Evolutionary conservation across 1,140 invertebrate genomes (phyloP).

Genomic region (Dufourea novaeangliae): DNA sequence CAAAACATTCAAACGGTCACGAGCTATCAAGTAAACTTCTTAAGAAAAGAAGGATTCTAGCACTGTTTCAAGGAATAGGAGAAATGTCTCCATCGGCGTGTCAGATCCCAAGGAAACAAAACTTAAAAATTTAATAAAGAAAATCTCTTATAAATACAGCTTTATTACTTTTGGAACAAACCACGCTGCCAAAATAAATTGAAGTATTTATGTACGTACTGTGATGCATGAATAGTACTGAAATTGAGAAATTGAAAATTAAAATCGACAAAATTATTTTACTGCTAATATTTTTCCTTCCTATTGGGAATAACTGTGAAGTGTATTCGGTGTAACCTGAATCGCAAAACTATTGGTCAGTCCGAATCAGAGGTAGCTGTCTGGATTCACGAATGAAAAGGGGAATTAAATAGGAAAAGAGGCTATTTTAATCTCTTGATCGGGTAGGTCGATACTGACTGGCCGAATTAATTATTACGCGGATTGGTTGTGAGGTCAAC

Average conservation of each 20-base stretch:
- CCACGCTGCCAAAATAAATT: too few species aligned
- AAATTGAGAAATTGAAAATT: too few species aligned
- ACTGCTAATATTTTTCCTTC: not conserved
- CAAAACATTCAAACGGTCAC: not conserved
- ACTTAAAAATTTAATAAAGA: too few species aligned
- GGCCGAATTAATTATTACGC: not conserved
- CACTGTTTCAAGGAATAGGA: not conserved
- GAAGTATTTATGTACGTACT: too few species aligned
- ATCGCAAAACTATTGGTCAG: not conserved
- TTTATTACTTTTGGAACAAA: too few species aligned
- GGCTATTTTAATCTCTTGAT: slow-evolving; percentile 5
- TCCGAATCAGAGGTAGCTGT: not conserved
- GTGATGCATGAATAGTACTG: too few species aligned
- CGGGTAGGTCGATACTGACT: not conserved
- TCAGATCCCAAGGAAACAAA: not conserved
- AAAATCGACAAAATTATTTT: not conserved
- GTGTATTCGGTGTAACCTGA: not conserved
- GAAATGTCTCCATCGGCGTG: not conserved
- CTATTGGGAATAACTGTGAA: not conserved
- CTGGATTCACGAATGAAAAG: not conserved
- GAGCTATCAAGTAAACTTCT: not conserved
- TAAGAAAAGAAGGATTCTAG: not conserved
- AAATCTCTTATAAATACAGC: too few species aligned
- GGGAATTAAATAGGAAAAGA: slow-evolving; percentile 2
- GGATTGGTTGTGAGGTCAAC: not conserved